Evolutionary conservation across 2,888 invertebrate species (phyloP), one percentile per base, ranked within the genome.

Genomic region (Thymelicus acteon): DNA sequence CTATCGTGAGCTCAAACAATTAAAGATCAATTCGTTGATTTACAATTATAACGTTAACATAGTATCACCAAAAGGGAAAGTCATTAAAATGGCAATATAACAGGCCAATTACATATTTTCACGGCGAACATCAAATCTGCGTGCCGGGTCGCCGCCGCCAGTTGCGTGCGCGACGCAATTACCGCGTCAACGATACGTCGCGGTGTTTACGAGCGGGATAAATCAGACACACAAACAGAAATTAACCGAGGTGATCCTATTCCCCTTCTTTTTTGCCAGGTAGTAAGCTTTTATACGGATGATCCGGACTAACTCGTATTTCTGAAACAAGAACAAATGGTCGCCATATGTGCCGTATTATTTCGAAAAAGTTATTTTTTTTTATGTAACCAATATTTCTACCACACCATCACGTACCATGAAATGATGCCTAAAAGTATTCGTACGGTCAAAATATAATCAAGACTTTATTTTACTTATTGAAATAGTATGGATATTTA

Each of bases 111-210:
- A 67, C 54, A 44, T 44, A 61, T 61, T 67, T 67, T 48, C n/a
- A 44, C 24, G 24, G 52, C 31, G 57, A 57, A 52, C 49, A 49
- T 37, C 62, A 61, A 60, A 52, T 24, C 24, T 49, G 66, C 72
- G 74, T 60, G 66, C 61, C 24, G 24, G 5, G 54, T 12, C 54
- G 54, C 0, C 54, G 49, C 19, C 12, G 63, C 48, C 62, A 60
- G 39, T 72, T 64, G 76, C 74, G 74, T 71, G 67, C 49, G 37
- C 24, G 72, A 73, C 77, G 76, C 76, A 74, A 76, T 72, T 73
- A 75, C 74, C 63, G 65, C 47, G 72, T 70, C 72, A 67, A 72
- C 72, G 75, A 66, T 68, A 73, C 72, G 72, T 75, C 74, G 72
- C 74, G 60, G 19, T 65, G 70, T 61, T 67, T 61, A 67, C 62